phyloP scores from a whole-genome alignment of 2,113 vertebrate genomes.

The Ovis aries region DNA sequence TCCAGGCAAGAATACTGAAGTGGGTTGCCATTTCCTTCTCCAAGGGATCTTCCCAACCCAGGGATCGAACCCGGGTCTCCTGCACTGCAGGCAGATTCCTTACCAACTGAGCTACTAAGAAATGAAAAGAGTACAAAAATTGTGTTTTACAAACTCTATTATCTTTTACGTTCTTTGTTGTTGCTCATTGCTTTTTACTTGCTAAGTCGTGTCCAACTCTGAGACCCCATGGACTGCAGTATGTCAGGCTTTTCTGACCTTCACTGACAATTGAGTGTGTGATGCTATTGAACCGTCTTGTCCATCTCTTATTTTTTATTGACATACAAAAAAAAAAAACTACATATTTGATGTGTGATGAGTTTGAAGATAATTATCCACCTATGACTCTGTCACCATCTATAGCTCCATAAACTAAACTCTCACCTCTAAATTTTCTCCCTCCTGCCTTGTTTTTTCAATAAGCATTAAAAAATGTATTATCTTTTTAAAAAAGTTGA shows the following conservation, averaged over 20 bases:
- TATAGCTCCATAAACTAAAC: not conserved
- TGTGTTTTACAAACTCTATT: not conserved
- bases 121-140: not conserved
- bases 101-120: not conserved
- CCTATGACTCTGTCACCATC: not conserved
- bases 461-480: not conserved
- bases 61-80: too few relatives aligned
- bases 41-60: too few relatives aligned
- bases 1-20: too few relatives aligned
- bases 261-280: not conserved
- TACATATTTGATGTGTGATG: not conserved
- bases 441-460: not conserved
- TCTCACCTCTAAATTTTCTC: not conserved
- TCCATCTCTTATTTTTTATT: not conserved
- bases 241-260: not conserved
- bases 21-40: too few relatives aligned
- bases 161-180: not conserved
- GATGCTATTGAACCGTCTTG: not conserved
- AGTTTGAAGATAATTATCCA: not conserved
- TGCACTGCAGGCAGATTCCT: too few relatives aligned
- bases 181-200: not conserved
- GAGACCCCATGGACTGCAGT: not conserved
- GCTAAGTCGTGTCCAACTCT: not conserved
- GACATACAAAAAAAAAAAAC: not conserved
- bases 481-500: not conserved